Conservation (phyloP, 2,113 vertebrate species). For the Hypocryptadius cinnamomeus region DNA sequence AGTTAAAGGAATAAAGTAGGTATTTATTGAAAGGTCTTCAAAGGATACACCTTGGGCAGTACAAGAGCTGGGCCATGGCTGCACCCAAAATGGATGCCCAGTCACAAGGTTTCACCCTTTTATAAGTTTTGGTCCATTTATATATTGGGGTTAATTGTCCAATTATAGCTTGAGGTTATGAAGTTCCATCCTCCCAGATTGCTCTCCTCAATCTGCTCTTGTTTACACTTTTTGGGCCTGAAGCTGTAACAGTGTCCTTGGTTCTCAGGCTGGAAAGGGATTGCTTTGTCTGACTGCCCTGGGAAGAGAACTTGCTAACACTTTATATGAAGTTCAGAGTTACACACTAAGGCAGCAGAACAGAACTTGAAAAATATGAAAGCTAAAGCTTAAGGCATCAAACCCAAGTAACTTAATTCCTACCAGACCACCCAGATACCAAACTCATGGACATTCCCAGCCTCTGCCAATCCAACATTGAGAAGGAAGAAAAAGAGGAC, state of each 20-base stretch:
- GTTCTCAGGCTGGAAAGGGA: not conserved
- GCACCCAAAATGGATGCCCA: fast-evolving
- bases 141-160: not conserved
- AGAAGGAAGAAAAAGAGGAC: not conserved
- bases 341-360: not conserved
- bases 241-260: not conserved
- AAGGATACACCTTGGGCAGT: not conserved
- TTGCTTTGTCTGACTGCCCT: not conserved
- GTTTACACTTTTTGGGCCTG: not conserved
- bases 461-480: fast-evolving
- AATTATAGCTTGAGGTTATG: not conserved
- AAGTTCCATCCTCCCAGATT: not conserved
- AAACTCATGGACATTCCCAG: not conserved
- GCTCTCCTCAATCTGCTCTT: not conserved
- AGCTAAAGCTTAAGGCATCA: not conserved
- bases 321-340: not conserved
- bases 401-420: not conserved
- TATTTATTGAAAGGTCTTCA: not conserved
- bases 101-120: not conserved
- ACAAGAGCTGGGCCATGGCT: not conserved
- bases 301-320: not conserved
- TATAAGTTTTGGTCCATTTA: not conserved
- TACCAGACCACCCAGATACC: not conserved
- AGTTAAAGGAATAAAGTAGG: not conserved
- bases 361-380: not conserved